Percentiles rank a stretch among this genome's conserved stretches.
phyloP scores from a whole-genome alignment of 2,797 vertebrate species.

The Periparus ater region DNA sequence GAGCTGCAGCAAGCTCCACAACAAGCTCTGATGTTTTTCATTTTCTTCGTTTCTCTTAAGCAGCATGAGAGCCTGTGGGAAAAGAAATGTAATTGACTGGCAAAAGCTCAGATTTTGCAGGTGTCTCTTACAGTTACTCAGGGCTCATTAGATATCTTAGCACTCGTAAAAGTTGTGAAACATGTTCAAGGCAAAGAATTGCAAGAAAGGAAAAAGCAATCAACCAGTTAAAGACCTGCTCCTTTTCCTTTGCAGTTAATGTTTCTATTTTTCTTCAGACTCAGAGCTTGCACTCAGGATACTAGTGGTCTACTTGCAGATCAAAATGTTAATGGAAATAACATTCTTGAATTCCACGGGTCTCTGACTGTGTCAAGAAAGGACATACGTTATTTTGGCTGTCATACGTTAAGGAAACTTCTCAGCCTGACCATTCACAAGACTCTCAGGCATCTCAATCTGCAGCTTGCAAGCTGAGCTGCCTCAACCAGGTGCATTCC shows the following conservation, averaged over 20 bases:
- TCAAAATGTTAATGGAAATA: neutral
- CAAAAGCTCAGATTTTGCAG: slow-evolving; percentile 44
- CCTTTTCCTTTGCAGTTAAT: neutral
- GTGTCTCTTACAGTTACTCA: slow-evolving; percentile 15
- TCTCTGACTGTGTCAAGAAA: neutral
- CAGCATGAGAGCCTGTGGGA: neutral
- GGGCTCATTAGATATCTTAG: slow-evolving; percentile 12
- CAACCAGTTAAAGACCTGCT: neutral
- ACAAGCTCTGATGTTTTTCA: neutral
- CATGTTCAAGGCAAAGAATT: slow-evolving; percentile 1
- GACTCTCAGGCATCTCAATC: neutral
- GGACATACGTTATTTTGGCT: neutral
- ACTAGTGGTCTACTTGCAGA: neutral
- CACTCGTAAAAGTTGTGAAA: neutral
- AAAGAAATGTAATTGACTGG: slow-evolving; percentile 14
- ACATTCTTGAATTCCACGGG: neutral
- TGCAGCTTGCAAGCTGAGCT: neutral
- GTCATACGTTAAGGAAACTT: neutral
- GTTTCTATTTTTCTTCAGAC: neutral
- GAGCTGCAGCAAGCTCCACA: neutral
- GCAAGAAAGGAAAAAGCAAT: neutral
- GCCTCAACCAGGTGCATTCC: neutral
- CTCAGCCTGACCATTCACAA: neutral
- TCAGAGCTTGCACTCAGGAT: neutral
- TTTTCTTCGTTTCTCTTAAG: neutral